These are phyloP conservation scores for Trichechus manatus DNA, from an alignment of 2,113 vertebrate species.

Conservation along the genomic window DNA sequence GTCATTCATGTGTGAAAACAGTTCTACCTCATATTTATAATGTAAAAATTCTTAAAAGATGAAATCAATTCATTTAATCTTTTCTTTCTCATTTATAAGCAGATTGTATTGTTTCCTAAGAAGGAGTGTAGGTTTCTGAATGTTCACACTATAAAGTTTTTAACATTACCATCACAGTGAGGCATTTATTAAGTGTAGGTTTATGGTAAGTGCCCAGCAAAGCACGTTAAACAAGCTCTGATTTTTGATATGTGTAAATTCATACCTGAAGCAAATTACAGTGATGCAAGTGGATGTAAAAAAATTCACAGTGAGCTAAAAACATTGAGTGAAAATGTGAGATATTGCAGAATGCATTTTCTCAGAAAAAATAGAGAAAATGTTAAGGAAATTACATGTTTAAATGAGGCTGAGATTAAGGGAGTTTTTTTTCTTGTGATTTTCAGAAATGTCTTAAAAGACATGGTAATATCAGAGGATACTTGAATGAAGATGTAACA, in stretches of 20 bases:
- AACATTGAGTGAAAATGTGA: not conserved
- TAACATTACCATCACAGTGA: not conserved
- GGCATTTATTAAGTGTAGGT: not conserved
- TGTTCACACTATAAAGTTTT: not conserved
- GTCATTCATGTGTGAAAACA: not conserved
- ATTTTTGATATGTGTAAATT: not conserved
- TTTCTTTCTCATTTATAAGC: constrained; percentile 8
- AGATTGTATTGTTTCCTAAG: not conserved
- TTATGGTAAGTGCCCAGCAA: not conserved
- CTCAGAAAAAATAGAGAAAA: not conserved
- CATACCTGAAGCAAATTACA: not conserved
- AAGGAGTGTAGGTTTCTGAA: not conserved
- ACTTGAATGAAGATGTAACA: not conserved
- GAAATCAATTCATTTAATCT: not conserved
- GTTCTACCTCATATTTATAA: not conserved
- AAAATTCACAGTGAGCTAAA: not conserved
- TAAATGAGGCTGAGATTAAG: not conserved
- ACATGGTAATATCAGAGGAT: not conserved
- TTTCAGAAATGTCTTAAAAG: not conserved
- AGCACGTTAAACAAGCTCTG: not conserved
- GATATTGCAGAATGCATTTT: constrained; percentile 5
- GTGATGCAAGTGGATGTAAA: not conserved
- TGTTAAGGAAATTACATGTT: not conserved
- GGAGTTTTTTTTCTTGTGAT: not conserved
- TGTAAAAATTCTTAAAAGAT: constrained; percentile 39